A percentile compares a stretch with the other conserved stretches of the same genome.
These are phyloP conservation scores for Amphipyra tragopoginis DNA, from an alignment of 2,888 invertebrate species.

Conservation along the genomic window DNA sequence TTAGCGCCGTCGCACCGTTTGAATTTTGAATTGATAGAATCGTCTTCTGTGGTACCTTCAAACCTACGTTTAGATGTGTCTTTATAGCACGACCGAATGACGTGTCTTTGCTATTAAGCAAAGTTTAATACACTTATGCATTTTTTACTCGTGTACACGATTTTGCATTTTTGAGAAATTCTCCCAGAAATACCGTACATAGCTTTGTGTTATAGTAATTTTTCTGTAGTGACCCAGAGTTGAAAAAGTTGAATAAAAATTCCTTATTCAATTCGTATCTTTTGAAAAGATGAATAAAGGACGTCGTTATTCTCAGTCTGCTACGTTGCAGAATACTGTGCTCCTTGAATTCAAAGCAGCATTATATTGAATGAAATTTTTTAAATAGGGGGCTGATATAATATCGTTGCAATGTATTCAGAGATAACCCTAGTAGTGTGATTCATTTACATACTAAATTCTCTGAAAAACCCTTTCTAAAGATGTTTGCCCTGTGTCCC, in stretches of 20 bases:
- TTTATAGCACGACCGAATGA: slow-evolving; percentile 5
- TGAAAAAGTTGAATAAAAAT: slow-evolving; percentile 33
- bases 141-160: slow-evolving; percentile 19
- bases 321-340: slow-evolving; percentile 25
- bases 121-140: slow-evolving; percentile 20
- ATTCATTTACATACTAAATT: slow-evolving; percentile 36
- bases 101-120: slow-evolving; percentile 8
- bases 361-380: slow-evolving; percentile 14
- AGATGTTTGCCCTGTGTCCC: slow-evolving; percentile 8
- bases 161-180: slow-evolving; percentile 16
- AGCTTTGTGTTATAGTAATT: slow-evolving; percentile 11
- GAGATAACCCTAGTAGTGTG: slow-evolving; percentile 21
- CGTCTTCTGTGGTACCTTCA: slow-evolving; percentile 32
- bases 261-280: slow-evolving; percentile 30
- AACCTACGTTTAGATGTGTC: slow-evolving; percentile 14
- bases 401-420: slow-evolving; percentile 27
- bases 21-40: slow-evolving; percentile 39
- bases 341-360: slow-evolving; percentile 24
- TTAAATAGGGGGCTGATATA: background rate
- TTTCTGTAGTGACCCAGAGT: slow-evolving; percentile 23
- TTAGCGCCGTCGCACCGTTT: slow-evolving; percentile 50
- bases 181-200: slow-evolving; percentile 15
- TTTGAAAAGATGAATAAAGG: slow-evolving; percentile 37
- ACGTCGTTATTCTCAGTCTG: slow-evolving; percentile 29
- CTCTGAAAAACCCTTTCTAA: slow-evolving; percentile 8